These are phyloP conservation scores for Noctua fimbriata DNA, from an alignment of 2,888 invertebrate genomes.

Conservation along the genomic window DNA sequence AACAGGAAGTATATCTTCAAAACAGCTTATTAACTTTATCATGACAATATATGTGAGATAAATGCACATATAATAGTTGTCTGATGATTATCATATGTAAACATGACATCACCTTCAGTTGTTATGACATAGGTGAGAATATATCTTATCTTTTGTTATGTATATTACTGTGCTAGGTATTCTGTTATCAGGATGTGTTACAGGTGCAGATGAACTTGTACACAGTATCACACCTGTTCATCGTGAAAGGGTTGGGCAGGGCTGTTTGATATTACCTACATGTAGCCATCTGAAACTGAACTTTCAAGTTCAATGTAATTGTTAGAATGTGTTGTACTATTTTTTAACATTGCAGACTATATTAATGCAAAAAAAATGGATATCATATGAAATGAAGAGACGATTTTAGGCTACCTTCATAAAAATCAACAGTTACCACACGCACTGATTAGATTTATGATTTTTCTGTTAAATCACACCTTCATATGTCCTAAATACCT, in stretches of 20 bases:
- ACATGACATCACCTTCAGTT: constrained; percentile 38
- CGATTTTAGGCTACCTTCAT: neutral
- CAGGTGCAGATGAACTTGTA: constrained; percentile 25
- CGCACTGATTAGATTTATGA: neutral
- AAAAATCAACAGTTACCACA: neutral
- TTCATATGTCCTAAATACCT: constrained; percentile 33
- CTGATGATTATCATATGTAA: constrained; percentile 41
- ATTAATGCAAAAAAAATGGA: neutral
- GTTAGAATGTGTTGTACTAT: neutral
- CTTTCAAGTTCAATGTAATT: neutral
- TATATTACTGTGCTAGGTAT: neutral
- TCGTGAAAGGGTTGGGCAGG: too few species aligned
- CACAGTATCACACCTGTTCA: neutral
- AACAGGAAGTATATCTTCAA: constrained; percentile 41
- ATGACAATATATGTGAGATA: constrained; percentile 31
- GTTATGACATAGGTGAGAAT: constrained; percentile 13
- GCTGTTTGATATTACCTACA: neutral
- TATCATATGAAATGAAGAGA: neutral
- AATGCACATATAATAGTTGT: constrained; percentile 17
- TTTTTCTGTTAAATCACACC: constrained; percentile 14
- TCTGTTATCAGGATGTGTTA: constrained; percentile 3
- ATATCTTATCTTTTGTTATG: constrained; percentile 41
- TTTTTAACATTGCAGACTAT: neutral
- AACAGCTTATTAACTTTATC: constrained; percentile 27
- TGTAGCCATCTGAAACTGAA: neutral